Evolutionary conservation across 2,888 invertebrate genomes (phyloP).

Genomic region (Taphrorychus bicolor): DNA sequence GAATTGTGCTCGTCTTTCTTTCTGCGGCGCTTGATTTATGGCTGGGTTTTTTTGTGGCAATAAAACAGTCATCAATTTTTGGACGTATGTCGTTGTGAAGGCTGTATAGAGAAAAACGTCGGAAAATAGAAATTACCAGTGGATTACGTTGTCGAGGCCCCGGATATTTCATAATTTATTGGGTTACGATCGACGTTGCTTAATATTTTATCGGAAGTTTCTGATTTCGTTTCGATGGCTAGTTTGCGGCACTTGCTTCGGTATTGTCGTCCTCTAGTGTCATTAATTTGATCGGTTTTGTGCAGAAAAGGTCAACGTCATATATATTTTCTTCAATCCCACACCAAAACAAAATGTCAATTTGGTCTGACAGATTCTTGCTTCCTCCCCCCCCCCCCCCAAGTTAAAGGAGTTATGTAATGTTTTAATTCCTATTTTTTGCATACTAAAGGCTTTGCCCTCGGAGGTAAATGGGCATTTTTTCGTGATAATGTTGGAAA

Average conservation of each 20-base stretch:
- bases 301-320: too few relatives aligned
- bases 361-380: too few relatives aligned
- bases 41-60: constrained; percentile 15
- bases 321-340: too few relatives aligned
- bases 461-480: too few relatives aligned
- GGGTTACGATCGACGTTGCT: constrained; percentile 2
- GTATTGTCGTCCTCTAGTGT: too few relatives aligned
- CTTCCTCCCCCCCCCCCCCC: too few relatives aligned
- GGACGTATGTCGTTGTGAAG: constrained; percentile 10
- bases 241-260: background rate
- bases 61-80: constrained; percentile 32
- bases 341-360: too few relatives aligned
- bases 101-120: constrained; percentile 7
- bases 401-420: too few relatives aligned
- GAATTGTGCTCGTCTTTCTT: constrained; percentile 19
- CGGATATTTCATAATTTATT: constrained; percentile 3
- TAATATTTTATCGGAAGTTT: constrained; percentile 4
- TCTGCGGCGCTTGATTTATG: constrained; percentile 25
- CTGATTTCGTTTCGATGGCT: background rate
- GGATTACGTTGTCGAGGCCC: constrained; percentile 1
- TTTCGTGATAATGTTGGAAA: too few relatives aligned
- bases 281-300: too few relatives aligned
- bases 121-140: constrained; percentile 14
- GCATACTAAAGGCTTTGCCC: too few relatives aligned
- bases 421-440: too few relatives aligned